A percentile compares a stretch with the other conserved stretches of the same genome.
Conservation (phyloP, 2,888 invertebrate genomes). For the Macaria notata region DNA sequence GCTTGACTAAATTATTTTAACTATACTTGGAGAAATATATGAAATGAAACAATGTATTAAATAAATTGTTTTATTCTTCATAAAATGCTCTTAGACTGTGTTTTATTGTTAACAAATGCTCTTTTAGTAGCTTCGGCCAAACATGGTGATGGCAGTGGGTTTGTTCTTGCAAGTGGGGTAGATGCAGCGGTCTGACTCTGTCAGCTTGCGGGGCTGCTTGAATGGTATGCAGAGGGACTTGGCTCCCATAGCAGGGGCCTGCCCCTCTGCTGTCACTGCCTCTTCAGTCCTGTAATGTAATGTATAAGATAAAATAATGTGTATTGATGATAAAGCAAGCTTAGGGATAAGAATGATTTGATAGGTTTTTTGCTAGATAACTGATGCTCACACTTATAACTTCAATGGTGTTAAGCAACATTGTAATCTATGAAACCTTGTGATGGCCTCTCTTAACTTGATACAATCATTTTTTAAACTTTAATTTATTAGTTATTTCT, state of each 20-base stretch:
- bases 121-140: conserved; percentile 94
- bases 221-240: conserved; percentile 99
- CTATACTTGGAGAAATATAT: conserved; percentile 9
- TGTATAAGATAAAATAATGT: no score
- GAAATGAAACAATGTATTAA: conserved; percentile 27
- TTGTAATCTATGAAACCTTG: no score
- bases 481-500: no score
- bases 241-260: conserved; percentile 98
- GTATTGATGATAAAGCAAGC: no score
- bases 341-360: no score
- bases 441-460: no score
- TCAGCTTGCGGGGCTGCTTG: conserved; percentile 88
- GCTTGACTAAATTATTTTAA: conserved; percentile 6
- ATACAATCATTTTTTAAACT: no score
- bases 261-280: conserved; percentile 82
- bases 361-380: no score
- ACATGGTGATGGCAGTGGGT: conserved; percentile 93
- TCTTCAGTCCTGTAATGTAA: conserved; percentile 83
- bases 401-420: no score
- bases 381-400: no score
- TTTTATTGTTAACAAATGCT: conserved; percentile 3
- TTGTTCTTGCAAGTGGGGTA: conserved; percentile 91
- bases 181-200: conserved; percentile 89
- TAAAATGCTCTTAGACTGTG: conserved; percentile 36
- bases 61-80: conserved; percentile 45